These are phyloP conservation scores for Alligator sinensis DNA, from an alignment of 2,113 vertebrate species.

Conservation along the genomic window DNA sequence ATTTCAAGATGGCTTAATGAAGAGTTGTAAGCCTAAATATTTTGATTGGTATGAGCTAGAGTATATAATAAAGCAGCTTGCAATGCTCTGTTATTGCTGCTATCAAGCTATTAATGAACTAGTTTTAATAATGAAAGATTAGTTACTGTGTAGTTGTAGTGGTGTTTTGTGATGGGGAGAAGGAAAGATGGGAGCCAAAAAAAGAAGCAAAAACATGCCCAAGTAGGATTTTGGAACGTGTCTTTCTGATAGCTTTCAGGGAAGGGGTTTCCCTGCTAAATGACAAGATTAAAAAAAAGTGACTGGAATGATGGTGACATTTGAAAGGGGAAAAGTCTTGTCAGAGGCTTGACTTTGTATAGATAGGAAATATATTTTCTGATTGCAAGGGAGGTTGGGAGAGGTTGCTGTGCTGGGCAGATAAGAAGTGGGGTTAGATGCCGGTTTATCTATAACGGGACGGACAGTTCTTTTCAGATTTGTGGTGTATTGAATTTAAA, in stretches of 20 bases:
- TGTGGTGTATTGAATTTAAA: constrained; percentile 61
- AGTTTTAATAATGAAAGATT: not conserved
- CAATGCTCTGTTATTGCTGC: not conserved
- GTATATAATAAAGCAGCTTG: not conserved
- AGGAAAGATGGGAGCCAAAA: not conserved
- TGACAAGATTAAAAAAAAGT: constrained; percentile 21
- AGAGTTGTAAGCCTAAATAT: constrained; percentile 13
- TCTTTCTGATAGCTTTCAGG: not conserved
- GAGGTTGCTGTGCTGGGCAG: constrained; percentile 60
- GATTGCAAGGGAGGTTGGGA: constrained; percentile 29
- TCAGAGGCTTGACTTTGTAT: constrained; percentile 56
- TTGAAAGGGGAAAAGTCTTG: constrained; percentile 59
- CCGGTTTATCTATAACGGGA: constrained; percentile 60
- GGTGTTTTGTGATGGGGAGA: not conserved
- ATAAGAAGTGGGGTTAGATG: constrained; percentile 65
- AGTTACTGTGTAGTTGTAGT: rapidly evolving
- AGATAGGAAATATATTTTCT: constrained; percentile 69
- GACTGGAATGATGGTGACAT: constrained; percentile 50
- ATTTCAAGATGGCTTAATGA: constrained; percentile 30
- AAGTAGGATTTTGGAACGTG: not conserved
- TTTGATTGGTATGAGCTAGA: not conserved
- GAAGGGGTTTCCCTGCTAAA: constrained; percentile 10
- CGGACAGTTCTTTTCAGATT: constrained; percentile 46
- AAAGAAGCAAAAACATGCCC: not conserved
- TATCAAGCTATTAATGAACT: not conserved